These are phyloP conservation scores for Ennomos erosarius DNA, from an alignment of 2,888 invertebrate species.

Conservation along the genomic window DNA sequence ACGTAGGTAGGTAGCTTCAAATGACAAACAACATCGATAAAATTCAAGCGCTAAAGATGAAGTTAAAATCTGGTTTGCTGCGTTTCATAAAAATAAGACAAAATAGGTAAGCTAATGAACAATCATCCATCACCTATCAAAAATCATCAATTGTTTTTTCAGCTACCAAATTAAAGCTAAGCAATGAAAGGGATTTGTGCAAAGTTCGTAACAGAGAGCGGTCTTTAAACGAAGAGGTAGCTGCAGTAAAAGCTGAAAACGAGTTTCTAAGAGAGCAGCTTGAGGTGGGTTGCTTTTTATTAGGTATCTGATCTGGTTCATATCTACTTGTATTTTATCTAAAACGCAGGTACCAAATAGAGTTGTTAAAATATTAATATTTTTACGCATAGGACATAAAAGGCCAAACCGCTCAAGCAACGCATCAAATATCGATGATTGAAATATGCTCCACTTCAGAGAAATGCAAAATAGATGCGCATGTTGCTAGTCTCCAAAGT, in stretches of 20 bases:
- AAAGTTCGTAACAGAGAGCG: constrained; percentile 58
- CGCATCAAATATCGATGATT: constrained; percentile 61
- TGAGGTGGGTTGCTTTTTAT: constrained; percentile 50
- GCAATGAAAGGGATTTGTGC: constrained; percentile 51
- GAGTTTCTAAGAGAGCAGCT: constrained; percentile 56
- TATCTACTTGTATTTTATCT: no score
- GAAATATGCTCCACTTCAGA: constrained; percentile 66
- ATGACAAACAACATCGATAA: constrained; percentile 42
- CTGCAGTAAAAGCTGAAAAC: constrained; percentile 52
- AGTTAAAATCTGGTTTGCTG: constrained; percentile 49
- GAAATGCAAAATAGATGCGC: constrained; percentile 57
- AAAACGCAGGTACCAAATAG: no score
- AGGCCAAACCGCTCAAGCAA: constrained; percentile 55
- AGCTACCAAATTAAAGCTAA: constrained; percentile 59
- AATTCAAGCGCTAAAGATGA: constrained; percentile 43
- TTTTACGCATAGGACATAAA: constrained; percentile 52
- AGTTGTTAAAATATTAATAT: no score
- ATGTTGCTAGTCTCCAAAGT: constrained; percentile 49
- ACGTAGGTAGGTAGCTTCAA: not conserved
- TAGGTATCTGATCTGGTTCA: no score
- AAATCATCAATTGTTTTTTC: constrained; percentile 20
- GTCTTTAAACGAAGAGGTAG: constrained; percentile 55
- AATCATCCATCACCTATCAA: not conserved
- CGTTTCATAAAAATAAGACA: not conserved
- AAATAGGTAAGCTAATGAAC: not conserved